phyloP scores from a whole-genome alignment of 2,113 vertebrate genomes.

The Sterrhoptilus dennistouni region DNA sequence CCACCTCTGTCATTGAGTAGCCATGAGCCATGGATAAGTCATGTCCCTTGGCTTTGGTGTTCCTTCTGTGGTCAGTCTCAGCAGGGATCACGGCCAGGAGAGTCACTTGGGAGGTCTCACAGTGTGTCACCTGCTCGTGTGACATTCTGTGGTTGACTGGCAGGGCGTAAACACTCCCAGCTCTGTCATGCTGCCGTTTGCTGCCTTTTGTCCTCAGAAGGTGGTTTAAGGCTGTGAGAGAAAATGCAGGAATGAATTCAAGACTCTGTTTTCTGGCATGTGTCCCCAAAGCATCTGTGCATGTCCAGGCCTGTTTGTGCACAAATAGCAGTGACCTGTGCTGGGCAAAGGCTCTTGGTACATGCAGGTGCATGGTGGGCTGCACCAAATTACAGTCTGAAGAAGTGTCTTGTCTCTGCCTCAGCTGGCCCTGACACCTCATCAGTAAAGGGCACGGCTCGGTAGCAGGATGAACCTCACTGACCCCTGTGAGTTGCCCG shows the following conservation, averaged over 20 bases:
- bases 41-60: neutral
- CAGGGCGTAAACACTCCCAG: neutral
- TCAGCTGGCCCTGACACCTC: too few relatives aligned
- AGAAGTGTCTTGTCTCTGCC: too few relatives aligned
- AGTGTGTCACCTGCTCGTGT: neutral
- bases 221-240: neutral
- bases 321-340: neutral
- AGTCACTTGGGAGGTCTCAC: neutral
- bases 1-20: neutral
- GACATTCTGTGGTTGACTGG: neutral
- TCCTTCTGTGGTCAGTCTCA: neutral
- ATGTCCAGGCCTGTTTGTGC: neutral
- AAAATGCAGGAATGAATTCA: neutral
- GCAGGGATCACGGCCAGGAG: neutral
- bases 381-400: neutral
- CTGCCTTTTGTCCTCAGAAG: neutral
- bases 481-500: too few relatives aligned
- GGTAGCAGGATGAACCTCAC: too few relatives aligned
- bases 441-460: too few relatives aligned
- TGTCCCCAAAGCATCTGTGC: neutral
- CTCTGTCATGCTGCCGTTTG: neutral
- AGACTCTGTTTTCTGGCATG: neutral
- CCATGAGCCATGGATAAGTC: neutral
- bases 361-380: fast-evolving
- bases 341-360: neutral